Conservation (phyloP, 2,797 vertebrate species). For the Sebastes aleutianus region DNA sequence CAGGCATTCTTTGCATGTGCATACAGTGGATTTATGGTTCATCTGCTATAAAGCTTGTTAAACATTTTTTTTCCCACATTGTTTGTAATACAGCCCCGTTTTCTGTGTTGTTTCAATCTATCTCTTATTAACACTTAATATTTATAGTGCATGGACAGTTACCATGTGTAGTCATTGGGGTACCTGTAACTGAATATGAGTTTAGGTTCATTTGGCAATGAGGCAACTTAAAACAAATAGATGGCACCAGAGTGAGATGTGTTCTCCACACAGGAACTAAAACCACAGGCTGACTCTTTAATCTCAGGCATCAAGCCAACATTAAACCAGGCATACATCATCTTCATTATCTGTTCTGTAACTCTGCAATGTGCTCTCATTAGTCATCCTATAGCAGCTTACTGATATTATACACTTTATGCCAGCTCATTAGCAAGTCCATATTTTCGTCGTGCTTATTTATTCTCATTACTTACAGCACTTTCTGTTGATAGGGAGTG, state of each 20-base stretch:
- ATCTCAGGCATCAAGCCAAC: not conserved
- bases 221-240: not conserved
- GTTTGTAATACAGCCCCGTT: not conserved
- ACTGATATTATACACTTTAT: conserved; percentile 19
- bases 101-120: not conserved
- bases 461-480: not conserved
- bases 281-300: not conserved
- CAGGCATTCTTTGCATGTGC: not conserved
- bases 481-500: not conserved
- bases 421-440: conserved; percentile 37
- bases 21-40: not conserved
- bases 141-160: not conserved
- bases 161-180: not conserved
- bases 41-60: not conserved
- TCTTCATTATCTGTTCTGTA: conserved; percentile 32
- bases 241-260: not conserved
- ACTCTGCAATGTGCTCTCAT: conserved; percentile 28
- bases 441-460: conserved; percentile 3
- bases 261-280: not conserved
- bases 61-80: not conserved
- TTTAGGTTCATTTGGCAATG: not conserved
- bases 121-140: not conserved
- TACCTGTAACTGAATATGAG: not conserved
- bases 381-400: conserved; percentile 37
- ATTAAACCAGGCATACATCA: conserved; percentile 6